Percentiles rank a stretch among this genome's conserved stretches.
Evolutionary conservation across 2,797 vertebrate species (phyloP).

Genomic region (Scleropages formosus): DNA sequence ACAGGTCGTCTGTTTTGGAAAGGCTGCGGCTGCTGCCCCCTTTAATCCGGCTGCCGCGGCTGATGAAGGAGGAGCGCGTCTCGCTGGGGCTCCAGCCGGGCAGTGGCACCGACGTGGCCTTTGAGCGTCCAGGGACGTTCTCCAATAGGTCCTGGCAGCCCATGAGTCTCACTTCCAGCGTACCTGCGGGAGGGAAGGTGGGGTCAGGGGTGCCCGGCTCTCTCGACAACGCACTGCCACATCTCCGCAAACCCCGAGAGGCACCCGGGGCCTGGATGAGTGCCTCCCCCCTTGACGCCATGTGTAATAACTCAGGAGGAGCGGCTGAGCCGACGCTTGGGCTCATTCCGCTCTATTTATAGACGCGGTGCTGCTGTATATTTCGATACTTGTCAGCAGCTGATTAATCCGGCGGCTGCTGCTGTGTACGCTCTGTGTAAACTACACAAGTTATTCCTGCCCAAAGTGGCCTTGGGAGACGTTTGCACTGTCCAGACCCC

Average conservation of each 20-base stretch:
- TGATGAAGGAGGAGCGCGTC: constrained; percentile 80
- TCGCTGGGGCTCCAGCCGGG: constrained; percentile 85
- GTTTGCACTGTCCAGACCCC: neutral
- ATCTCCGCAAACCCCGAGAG: neutral
- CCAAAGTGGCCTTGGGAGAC: neutral
- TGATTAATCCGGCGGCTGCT: neutral
- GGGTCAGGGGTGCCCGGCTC: neutral
- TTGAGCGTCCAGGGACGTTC: constrained; percentile 81
- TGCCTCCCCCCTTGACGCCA: too few species aligned
- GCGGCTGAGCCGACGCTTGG: neutral
- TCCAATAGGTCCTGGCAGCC: constrained; percentile 86
- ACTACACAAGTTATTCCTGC: constrained; percentile 5
- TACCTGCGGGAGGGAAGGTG: constrained; percentile 61
- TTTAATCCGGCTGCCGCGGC: constrained; percentile 77
- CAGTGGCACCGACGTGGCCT: constrained; percentile 70
- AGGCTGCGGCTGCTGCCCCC: constrained; percentile 77
- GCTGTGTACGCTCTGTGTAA: neutral
- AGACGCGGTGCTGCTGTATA: neutral
- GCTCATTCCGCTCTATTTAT: neutral
- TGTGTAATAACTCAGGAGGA: too few species aligned
- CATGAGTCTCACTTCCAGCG: constrained; percentile 84
- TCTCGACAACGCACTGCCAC: too few species aligned
- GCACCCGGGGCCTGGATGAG: too few species aligned
- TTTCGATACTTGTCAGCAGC: neutral
- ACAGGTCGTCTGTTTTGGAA: constrained; percentile 80